A percentile compares a stretch with the other conserved stretches of the same genome.
Conservation (phyloP, 2,888 invertebrate species). For the Epinotia ramella region DNA sequence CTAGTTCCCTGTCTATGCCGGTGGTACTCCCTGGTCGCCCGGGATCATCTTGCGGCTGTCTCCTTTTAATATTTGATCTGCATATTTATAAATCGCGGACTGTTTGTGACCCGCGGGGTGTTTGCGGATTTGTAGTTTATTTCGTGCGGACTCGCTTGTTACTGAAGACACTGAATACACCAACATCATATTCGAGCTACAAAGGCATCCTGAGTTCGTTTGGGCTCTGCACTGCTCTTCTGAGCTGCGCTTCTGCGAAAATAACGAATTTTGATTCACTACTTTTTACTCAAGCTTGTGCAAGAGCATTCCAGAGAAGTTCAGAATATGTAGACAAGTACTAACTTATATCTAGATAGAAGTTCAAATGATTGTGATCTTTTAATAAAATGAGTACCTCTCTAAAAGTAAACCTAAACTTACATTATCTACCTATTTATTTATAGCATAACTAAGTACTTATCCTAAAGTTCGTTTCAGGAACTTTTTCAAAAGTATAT, state of each 20-base stretch:
- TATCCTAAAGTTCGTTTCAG: too few species aligned
- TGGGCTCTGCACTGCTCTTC: background rate
- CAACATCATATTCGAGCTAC: background rate
- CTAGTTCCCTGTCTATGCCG: conserved; percentile 1
- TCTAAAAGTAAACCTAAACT: too few species aligned
- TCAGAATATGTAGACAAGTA: too few species aligned
- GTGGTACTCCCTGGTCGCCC: conserved; percentile 47
- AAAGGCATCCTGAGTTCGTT: conserved; percentile 10
- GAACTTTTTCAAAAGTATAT: too few species aligned
- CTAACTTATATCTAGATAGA: too few species aligned
- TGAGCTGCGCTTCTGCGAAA: background rate
- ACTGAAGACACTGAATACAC: background rate
- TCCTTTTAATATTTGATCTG: conserved; percentile 79
- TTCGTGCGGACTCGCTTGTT: conserved; percentile 51
- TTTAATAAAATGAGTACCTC: too few species aligned
- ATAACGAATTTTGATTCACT: background rate
- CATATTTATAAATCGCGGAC: conserved; percentile 74
- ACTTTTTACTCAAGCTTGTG: background rate
- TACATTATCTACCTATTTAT: too few species aligned
- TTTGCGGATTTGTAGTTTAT: conserved; percentile 73
- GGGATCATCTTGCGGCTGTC: conserved; percentile 72
- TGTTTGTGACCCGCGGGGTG: conserved; percentile 60
- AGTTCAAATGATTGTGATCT: too few species aligned
- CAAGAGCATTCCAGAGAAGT: too few species aligned
- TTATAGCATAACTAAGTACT: too few species aligned